These are phyloP conservation scores for Poeciliopsis infans DNA, from an alignment of 2,797 vertebrate genomes.

Conservation along the genomic window DNA sequence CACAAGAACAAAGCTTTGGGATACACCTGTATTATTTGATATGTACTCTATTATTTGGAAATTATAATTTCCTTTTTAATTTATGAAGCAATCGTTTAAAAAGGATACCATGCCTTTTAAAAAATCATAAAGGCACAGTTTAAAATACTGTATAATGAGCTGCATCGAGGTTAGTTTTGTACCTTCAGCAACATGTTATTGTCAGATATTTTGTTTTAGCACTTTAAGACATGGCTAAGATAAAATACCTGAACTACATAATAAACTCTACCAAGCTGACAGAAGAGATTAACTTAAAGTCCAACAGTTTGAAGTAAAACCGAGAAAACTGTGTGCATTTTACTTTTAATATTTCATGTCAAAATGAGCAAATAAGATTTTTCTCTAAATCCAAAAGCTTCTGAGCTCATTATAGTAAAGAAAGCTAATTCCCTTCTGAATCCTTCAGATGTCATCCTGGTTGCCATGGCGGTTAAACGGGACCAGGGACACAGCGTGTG, in stretches of 20 bases:
- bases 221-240: background rate
- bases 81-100: background rate
- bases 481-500: conserved; percentile 4
- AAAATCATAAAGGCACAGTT: background rate
- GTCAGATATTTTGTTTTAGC: background rate
- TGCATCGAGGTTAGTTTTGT: background rate
- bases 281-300: background rate
- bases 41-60: background rate
- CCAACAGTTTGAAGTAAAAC: conserved; percentile 5
- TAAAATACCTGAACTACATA: background rate
- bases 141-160: background rate
- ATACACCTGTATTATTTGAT: no score
- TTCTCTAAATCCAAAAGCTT: conserved; percentile 26
- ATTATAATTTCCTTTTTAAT: background rate
- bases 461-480: conserved; percentile 67
- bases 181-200: background rate
- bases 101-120: background rate
- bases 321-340: background rate
- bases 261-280: background rate
- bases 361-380: conserved; percentile 22
- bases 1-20: background rate
- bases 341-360: conserved; percentile 6
- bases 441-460: conserved; percentile 46
- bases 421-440: conserved; percentile 41
- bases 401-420: conserved; percentile 36